Evolutionary conservation across 2,797 vertebrate genomes (phyloP).

Genomic region (Lepilemur septentrionalis): DNA sequence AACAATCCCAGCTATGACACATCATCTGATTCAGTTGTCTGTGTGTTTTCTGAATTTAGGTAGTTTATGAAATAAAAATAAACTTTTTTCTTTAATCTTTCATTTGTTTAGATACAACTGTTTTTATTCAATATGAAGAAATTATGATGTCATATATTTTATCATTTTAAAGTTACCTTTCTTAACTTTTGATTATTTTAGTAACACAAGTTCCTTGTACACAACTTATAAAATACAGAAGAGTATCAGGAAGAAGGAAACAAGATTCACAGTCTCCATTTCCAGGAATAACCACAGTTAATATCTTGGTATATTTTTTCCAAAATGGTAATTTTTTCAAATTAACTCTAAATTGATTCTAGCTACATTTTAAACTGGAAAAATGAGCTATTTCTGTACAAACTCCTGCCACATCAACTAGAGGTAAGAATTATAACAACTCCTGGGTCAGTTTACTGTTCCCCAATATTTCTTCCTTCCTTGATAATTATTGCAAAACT

Average conservation of each 20-base stretch:
- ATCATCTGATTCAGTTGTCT: background rate
- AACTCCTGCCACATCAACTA: background rate
- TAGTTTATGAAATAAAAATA: background rate
- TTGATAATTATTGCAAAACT: background rate
- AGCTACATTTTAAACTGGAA: constrained; percentile 29
- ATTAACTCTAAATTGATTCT: background rate
- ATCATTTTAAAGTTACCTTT: background rate
- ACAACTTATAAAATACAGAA: background rate
- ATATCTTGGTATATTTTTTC: background rate
- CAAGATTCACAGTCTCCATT: background rate
- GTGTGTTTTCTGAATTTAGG: background rate
- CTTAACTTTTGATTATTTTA: background rate
- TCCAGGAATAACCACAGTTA: background rate
- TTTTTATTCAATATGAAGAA: background rate
- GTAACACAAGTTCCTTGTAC: background rate
- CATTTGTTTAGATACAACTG: background rate
- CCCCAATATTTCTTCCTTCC: background rate
- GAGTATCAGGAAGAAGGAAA: background rate
- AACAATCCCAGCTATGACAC: background rate
- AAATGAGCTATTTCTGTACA: background rate
- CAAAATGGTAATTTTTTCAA: constrained; percentile 12
- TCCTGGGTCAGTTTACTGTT: background rate
- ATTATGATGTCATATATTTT: background rate
- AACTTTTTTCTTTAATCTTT: background rate
- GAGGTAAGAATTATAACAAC: background rate